Percentiles rank a stretch among this genome's conserved stretches.
Conservation (phyloP, 2,888 invertebrate genomes). For the Drosophila neonasuta region DNA sequence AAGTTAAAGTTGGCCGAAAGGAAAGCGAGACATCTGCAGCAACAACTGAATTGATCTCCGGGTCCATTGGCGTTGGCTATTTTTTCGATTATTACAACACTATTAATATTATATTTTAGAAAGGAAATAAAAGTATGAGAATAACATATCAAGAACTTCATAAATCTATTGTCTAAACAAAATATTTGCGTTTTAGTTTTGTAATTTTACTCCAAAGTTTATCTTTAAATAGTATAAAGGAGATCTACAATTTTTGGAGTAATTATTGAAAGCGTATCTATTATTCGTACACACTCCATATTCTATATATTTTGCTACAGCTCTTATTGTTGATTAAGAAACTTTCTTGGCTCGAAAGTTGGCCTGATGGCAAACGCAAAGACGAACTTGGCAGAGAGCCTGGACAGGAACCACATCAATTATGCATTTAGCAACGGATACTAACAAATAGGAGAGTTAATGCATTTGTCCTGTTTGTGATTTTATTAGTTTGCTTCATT, state of each 20-base stretch:
- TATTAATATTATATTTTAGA: neutral
- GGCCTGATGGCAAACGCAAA: neutral
- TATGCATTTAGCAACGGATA: constrained; percentile 49
- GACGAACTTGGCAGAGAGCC: neutral
- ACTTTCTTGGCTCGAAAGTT: constrained; percentile 40
- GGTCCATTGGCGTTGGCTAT: neutral
- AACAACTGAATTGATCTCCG: constrained; percentile 1
- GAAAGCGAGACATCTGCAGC: neutral
- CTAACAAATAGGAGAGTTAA: constrained; percentile 31
- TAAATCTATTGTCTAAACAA: too few relatives aligned
- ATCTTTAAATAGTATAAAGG: too few relatives aligned
- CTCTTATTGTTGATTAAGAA: constrained; percentile 56
- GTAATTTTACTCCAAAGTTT: too few relatives aligned
- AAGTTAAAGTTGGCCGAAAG: constrained; percentile 4
- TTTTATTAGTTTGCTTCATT: constrained; percentile 48
- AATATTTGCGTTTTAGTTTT: too few relatives aligned
- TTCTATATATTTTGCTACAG: neutral
- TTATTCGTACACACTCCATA: neutral
- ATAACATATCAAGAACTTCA: too few relatives aligned
- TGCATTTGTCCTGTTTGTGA: constrained; percentile 51
- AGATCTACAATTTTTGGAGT: too few relatives aligned
- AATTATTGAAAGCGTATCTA: neutral
- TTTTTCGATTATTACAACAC: neutral
- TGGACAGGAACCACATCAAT: constrained; percentile 40
- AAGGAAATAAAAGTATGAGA: too few relatives aligned